Evolutionary conservation across 1,140 invertebrate species (phyloP), one percentile per base, ranked within the genome.

Genomic region (Elymnias hypermnestra): DNA sequence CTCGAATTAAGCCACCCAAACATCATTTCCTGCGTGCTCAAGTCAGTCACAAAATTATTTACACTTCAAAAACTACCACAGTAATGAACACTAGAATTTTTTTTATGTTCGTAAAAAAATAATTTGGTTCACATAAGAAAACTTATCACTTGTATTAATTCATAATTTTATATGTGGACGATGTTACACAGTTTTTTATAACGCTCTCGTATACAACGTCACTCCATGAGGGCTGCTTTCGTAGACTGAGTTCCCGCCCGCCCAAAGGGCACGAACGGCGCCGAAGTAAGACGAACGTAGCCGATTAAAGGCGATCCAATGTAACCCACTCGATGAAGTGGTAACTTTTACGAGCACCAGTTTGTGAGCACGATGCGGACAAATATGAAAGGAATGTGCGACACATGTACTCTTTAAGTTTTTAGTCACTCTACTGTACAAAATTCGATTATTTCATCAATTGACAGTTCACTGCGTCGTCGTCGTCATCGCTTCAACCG

Each of bases 321-420:
- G 64, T 68, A 73, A 72, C 60, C 78, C 67, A 77, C 72, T 77
- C 70, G 74, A 81, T 83, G 79, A 79, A 83, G 79, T 81, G 79
- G 76, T 81, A 81, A 81, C 72, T 79, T 83, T 83, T 83, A 83
- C 61, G 75, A 75, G 67, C 55, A 60, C 63, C 67, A 67, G 63
- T 70, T 65, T 68, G 58, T 62, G 63, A 73, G 61, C 39, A 29
- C 37, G 63, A 63, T 69, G 55, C 57, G 60, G 57, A 72, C 63
- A 64, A 65, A 72, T 72, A 67, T 64, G 71, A 69, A 68, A 68
- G 62, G 55, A 71, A 66, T 72, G 57, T 69, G 72, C 63, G 64
- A 72, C 71, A 72, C 66, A 62, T 67, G 60, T 43, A 43, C 25
- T 15, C 3, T 19, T 38, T 5, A 37, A 10, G 33, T 33, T 33